Base-by-base conservation (phyloP, 2,113 vertebrate genomes). In the Agelaius tricolor region DNA sequence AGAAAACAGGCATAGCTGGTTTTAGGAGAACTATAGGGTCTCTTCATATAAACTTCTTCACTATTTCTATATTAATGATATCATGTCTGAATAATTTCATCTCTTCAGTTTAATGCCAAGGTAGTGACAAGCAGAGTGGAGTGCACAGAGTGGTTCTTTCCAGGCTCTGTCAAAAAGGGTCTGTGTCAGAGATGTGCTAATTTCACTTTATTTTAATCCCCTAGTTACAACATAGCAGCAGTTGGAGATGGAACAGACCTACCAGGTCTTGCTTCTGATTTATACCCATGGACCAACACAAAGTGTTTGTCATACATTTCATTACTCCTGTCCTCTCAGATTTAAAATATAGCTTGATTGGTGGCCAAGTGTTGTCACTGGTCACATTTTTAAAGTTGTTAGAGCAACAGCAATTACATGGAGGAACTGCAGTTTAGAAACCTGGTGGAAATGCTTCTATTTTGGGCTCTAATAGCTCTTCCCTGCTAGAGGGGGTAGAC, bases 381-480 rank as follows among this genome's bases (percentile, higher is more conserved):
- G 76, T 65, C 88, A 82, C 54, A 78, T 79, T 89, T 93, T 84
- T 49, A 44, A 81, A 84, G 83, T 92, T 94, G 90, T 84, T 92
- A 89, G 8, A 4, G 76, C 65, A 96, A 86, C 26, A 5, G 46
- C 59, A 75, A 39, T 81, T 84, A 35, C 26, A 41, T 10, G 75
- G 44, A 37, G 44, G 31, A 92, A 14, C 61, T 89, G 46, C 31
- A 47, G 54, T 81, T 92, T 61, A 76, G 83, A 87, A 92, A 82
- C 31, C 54, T 72, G 28, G 16, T 78, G 39, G 21, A 81, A 94
- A 78, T 66, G 23, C 15, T 87, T 90, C 28, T 93, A 20, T 76
- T 95, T 84, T 58, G 49, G 49, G 46, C 21, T 76, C 31, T 47
- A 89, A 72, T 75, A 92, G 49, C 77, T 35, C 80, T 88, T 81